Conservation (phyloP, 1,140 invertebrate species). For the Melipona quadrifasciata region DNA sequence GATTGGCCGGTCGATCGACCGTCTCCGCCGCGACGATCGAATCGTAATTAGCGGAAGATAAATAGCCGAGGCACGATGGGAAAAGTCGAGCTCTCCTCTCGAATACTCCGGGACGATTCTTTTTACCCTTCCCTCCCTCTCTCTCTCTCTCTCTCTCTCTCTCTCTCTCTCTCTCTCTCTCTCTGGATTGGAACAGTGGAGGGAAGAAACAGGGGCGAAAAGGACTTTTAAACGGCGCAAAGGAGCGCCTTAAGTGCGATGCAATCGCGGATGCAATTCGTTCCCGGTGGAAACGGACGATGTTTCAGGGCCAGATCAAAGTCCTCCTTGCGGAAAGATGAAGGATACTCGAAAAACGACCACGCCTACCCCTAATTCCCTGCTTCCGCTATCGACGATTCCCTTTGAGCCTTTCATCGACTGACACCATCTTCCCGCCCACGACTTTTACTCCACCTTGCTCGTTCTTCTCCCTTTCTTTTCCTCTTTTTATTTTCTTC, state of each 20-base stretch:
- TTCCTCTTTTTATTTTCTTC: neutral
- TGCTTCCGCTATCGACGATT: conserved; percentile 28
- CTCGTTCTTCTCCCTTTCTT: neutral
- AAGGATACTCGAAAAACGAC: conserved; percentile 40
- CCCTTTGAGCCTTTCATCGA: conserved; percentile 46
- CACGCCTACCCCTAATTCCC: conserved; percentile 52
- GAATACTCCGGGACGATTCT: neutral
- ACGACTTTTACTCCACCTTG: neutral
- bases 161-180: no score
- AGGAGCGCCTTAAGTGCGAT: conserved; percentile 29
- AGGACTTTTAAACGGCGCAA: conserved; percentile 24
- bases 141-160: neutral
- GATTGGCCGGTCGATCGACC: neutral
- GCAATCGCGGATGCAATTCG: conserved; percentile 41
- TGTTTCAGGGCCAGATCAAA: conserved; percentile 49
- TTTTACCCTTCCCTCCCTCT: neutral
- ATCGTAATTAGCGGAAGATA: conserved; percentile 36
- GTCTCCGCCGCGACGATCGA: neutral
- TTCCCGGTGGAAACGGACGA: conserved; percentile 19
- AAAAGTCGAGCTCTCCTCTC: no score
- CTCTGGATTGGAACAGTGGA: no score
- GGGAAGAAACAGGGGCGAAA: neutral
- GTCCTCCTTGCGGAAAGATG: conserved; percentile 24
- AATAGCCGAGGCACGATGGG: conserved; percentile 1
- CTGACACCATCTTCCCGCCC: conserved; percentile 21